These are phyloP conservation scores for Mizuhopecten yessoensis DNA, from an alignment of 1,140 invertebrate species.

Conservation along the genomic window DNA sequence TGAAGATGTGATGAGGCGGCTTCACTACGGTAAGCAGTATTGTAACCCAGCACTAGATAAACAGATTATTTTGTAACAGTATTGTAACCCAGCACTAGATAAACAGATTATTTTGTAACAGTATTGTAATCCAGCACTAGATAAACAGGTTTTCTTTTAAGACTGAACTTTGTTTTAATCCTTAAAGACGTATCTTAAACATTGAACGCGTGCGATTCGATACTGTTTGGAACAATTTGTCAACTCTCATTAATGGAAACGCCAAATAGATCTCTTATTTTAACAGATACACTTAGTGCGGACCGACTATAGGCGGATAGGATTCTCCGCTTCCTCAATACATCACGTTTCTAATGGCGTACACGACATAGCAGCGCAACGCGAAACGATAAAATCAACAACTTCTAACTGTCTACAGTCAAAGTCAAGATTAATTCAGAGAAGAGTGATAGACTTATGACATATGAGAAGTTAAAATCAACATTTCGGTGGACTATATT, in stretches of 20 bases:
- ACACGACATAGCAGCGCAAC: background rate
- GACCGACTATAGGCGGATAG: background rate
- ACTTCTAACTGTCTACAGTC: background rate
- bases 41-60: no score
- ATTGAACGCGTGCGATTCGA: background rate
- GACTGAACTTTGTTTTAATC: no score
- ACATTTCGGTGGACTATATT: background rate
- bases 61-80: no score
- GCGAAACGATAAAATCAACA: background rate
- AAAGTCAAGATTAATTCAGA: background rate
- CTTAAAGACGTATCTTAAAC: no score
- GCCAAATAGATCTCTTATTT: background rate
- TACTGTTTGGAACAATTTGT: background rate
- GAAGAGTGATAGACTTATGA: background rate
- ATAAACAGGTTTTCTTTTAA: no score
- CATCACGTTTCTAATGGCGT: background rate
- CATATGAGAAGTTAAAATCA: background rate
- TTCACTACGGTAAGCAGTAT: no score
- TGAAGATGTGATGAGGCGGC: no score
- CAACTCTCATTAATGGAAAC: background rate
- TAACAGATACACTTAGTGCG: background rate
- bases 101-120: no score
- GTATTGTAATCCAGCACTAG: no score
- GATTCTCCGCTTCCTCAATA: background rate
- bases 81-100: no score